Percentiles rank a stretch among this genome's conserved stretches.
phyloP scores from a whole-genome alignment of 2,113 vertebrate species.

The Nerophis ophidion region DNA sequence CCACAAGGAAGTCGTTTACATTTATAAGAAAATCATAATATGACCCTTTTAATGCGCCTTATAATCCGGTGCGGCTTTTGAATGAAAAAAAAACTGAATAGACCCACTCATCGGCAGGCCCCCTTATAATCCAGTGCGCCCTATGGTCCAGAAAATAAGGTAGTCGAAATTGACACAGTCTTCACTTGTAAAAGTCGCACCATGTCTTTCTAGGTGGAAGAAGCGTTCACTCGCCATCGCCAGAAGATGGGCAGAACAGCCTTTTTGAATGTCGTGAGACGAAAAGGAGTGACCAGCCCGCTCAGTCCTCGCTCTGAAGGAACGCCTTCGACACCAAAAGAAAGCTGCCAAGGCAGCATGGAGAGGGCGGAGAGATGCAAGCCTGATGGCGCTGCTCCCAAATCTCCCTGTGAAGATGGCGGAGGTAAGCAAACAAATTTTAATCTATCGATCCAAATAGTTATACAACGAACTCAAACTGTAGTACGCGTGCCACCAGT shows the following conservation, averaged over 20 bases:
- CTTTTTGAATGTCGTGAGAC: constrained; percentile 91
- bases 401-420: constrained; percentile 82
- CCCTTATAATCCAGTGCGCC: too few species aligned
- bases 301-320: constrained; percentile 73
- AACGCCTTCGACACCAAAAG: constrained; percentile 56
- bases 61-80: too few species aligned
- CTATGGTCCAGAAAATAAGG: too few species aligned
- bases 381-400: constrained; percentile 74
- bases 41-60: too few species aligned
- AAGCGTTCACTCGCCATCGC: constrained; percentile 87
- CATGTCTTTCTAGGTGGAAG: constrained; percentile 78
- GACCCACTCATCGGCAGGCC: too few species aligned
- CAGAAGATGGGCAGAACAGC: constrained; percentile 95
- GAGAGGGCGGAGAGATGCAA: constrained; percentile 64
- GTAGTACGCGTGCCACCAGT: too few species aligned
- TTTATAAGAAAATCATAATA: too few species aligned
- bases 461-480: too few species aligned
- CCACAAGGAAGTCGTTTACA: too few species aligned
- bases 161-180: neutral
- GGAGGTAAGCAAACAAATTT: constrained; percentile 10
- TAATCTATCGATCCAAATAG: too few species aligned
- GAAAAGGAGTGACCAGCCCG: constrained; percentile 82
- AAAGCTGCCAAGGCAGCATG: constrained; percentile 22
- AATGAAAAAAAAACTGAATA: too few species aligned
- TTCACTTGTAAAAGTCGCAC: neutral